Evolutionary conservation across 1,140 invertebrate species (phyloP), one percentile per base, ranked within the genome.

Genomic region (Phymorhynchus buccinoides): DNA sequence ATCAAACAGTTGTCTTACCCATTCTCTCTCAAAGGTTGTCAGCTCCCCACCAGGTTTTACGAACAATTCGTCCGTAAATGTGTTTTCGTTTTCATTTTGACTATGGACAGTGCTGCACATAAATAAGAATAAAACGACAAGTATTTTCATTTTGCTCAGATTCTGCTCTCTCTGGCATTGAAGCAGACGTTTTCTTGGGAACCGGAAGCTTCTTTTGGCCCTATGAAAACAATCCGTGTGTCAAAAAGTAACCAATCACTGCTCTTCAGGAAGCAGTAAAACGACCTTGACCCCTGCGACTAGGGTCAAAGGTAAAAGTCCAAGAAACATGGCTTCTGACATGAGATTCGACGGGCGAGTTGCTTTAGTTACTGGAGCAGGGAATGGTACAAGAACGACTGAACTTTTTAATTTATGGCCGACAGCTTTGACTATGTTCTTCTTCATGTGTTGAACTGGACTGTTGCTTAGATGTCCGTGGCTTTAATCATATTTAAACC

Each of bases 341-440:
- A 91, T 98, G 87, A 94, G 96, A 86, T 99, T 96, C 94, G 97
- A 98, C 92, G 97, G 96, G 35, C 95, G 96, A 92, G 98, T 99
- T 77, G 98, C 96, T 32, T 95, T 99, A 81, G 96, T 99, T 22
- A 99, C 98, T 2, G 98, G 98, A 48, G 98, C 98, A 86, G 98
- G 98, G 52, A 97, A 97, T 89, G 98, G 98, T 92, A n/a, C n/a
- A 94, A 91, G 71, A 48, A 79, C 22, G 14, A n/a, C n/a, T n/a
- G n/a, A n/a, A n/a, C n/a, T n/a, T n/a, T n/a, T n/a, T n/a, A n/a
- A n/a, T n/a, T n/a, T n/a, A n/a, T n/a, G n/a, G n/a, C n/a, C n/a
- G n/a, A n/a, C n/a, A n/a, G n/a, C n/a, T n/a, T n/a, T n/a, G n/a
- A n/a, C n/a, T n/a, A n/a, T 56, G 32, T 35, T 37, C n/a, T 30